Base-by-base conservation (phyloP, 2,113 vertebrate genomes). In the Pseudopodoces humilis region DNA sequence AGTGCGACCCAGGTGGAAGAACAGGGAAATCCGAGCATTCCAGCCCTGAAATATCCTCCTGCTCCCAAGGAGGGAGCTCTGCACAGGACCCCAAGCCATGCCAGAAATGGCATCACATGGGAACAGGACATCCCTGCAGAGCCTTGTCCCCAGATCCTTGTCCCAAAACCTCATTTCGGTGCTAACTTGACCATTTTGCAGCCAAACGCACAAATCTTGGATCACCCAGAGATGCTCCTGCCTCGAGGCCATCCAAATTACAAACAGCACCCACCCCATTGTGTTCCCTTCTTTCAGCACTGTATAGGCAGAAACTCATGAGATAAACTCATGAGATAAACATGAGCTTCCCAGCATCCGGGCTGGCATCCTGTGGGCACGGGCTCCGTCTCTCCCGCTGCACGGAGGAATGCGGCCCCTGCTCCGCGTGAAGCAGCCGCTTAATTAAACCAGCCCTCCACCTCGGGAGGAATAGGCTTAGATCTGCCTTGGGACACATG, bases 371-470 rank as follows among this genome's bases (percentile, higher is more conserved):
- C 89, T 68, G 62, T 7, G 0, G 80, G 94, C 35, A 88, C 1
- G 4, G 79, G n/a, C 74, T 72, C 39, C 28, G 9, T 56, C 78
- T 13, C 78, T 53, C 27, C 43, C 10, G 0, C 6, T 3, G 15
- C 30, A 2, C 1, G 0, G 72, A 87, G 52, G 15, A 53, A 91
- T 8, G 79, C 31, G 11, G 82, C 33, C 75, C 62, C 19, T 0
- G 76, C 90, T 82, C 68, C 31, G 41, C 4, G 0, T 44, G 70
- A 69, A 0, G 21, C 56, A 60, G 92, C 9, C 3, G 0, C 68
- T 86, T 96, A 94, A 86, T 95, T 94, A 97, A 96, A 94, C 13
- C 79, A 95, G 76, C 33, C 79, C 80, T 90, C 71, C 63, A 71
- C 71, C 93, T 88, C 80, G 17, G 52, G 84, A 92, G 91, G 59